Conservation (phyloP, 2,113 vertebrate species). For the Brienomyrus brachyistius region DNA sequence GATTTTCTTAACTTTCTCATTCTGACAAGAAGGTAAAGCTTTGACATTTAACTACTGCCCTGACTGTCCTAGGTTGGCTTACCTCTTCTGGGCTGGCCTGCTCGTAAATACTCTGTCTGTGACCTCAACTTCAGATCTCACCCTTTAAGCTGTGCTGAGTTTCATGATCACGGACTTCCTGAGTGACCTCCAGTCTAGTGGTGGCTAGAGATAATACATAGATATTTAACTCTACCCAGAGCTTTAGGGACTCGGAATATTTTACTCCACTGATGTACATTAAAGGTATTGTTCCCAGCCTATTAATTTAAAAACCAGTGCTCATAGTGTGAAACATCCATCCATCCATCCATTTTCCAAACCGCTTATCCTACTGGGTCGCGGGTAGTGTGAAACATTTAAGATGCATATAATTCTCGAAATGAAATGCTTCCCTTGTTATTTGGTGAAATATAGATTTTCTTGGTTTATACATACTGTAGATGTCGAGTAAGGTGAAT, state of each 20-base stretch:
- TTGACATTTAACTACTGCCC: neutral
- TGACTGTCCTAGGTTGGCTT: neutral
- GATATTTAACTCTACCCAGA: neutral
- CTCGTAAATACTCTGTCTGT: neutral
- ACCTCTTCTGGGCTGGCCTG: neutral
- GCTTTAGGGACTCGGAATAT: neutral
- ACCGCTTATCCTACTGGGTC: too few species aligned
- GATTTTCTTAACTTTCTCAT: neutral
- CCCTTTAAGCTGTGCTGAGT: neutral
- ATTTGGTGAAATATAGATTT: neutral
- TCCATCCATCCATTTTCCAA: too few species aligned
- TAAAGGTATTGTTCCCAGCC: neutral
- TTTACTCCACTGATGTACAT: neutral
- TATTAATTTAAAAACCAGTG: neutral
- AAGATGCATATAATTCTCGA: neutral
- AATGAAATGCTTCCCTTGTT: neutral
- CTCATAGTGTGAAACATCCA: neutral
- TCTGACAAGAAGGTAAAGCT: neutral
- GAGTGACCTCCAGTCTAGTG: neutral
- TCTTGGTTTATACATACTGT: neutral
- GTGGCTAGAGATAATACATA: neutral
- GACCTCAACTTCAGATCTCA: neutral
- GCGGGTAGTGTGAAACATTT: neutral
- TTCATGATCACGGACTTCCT: neutral
- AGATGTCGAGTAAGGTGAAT: neutral